A percentile compares a stretch with the other conserved stretches of the same genome.
These are phyloP conservation scores for Drosophila monieri DNA, from an alignment of 2,888 invertebrate species.

Conservation along the genomic window DNA sequence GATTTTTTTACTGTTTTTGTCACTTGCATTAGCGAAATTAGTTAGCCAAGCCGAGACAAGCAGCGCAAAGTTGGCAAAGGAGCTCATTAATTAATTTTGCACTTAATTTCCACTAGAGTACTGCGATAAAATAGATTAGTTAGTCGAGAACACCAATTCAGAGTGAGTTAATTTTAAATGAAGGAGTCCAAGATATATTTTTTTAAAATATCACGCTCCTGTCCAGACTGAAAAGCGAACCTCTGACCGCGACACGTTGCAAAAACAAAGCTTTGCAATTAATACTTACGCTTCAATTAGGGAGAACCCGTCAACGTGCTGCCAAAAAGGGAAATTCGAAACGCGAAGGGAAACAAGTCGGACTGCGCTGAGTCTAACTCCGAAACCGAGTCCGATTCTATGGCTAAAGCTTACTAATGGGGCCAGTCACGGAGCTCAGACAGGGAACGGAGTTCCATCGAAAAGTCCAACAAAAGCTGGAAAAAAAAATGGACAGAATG, in stretches of 20 bases:
- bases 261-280: constrained; percentile 76
- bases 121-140: constrained; percentile 40
- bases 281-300: constrained; percentile 80
- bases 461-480: background rate
- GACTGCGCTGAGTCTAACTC: constrained; percentile 14
- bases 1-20: constrained; percentile 45
- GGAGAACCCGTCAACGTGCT: constrained; percentile 53
- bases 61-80: constrained; percentile 20
- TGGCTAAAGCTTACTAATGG: constrained; percentile 64
- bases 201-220: background rate
- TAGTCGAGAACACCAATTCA: background rate
- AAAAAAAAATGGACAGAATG: constrained; percentile 9
- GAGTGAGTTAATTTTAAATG: constrained; percentile 10
- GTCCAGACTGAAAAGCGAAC: constrained; percentile 18
- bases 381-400: constrained; percentile 20
- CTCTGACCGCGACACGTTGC: constrained; percentile 59
- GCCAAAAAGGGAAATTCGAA: constrained; percentile 73
- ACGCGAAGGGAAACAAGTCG: constrained; percentile 42
- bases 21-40: constrained; percentile 77
- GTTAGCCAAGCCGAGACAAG: constrained; percentile 23
- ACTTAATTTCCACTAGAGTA: constrained; percentile 51
- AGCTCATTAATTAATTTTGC: constrained; percentile 71
- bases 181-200: constrained; percentile 2
- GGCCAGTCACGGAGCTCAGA: constrained; percentile 54
- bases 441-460: constrained; percentile 19